Conservation (phyloP, 2,113 vertebrate species). For the Esox niger region DNA sequence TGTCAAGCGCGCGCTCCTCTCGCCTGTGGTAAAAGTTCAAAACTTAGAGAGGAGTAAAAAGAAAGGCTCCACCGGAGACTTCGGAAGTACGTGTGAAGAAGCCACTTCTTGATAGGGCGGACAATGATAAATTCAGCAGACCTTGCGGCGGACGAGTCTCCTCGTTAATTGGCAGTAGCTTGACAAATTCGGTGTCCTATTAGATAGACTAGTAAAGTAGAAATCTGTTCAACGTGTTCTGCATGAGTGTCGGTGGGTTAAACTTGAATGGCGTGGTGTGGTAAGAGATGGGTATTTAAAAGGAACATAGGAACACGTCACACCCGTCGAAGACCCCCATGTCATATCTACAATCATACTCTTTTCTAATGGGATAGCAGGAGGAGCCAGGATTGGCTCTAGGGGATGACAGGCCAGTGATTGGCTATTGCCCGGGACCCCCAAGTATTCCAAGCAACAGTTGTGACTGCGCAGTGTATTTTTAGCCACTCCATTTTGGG, state of each 20-base stretch:
- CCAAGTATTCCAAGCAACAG: slow-evolving; percentile 54
- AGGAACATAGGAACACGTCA: slow-evolving; percentile 71
- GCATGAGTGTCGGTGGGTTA: slow-evolving; percentile 37
- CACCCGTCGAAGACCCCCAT: slow-evolving; percentile 67
- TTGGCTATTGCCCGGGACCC: slow-evolving; percentile 58
- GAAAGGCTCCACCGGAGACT: slow-evolving; percentile 26
- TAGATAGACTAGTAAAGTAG: slow-evolving; percentile 23
- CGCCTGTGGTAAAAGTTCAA: slow-evolving; percentile 48
- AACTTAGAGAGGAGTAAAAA: slow-evolving; percentile 47
- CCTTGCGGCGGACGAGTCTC: slow-evolving; percentile 39
- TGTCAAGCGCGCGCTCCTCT: slow-evolving; percentile 51
- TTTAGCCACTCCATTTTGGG: slow-evolving; percentile 72
- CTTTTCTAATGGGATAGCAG: slow-evolving; percentile 64
- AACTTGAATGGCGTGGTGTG: slow-evolving; percentile 45
- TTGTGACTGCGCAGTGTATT: slow-evolving; percentile 68
- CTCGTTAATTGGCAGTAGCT: slow-evolving; percentile 62
- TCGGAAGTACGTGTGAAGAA: slow-evolving; percentile 60
- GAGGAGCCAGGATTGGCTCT: slow-evolving; percentile 61
- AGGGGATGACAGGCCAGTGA: slow-evolving; percentile 44
- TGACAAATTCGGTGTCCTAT: slow-evolving; percentile 53
- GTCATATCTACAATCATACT: slow-evolving; percentile 71
- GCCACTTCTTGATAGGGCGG: slow-evolving; percentile 50
- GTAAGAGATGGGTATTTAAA: slow-evolving; percentile 66
- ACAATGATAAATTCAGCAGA: slow-evolving; percentile 57
- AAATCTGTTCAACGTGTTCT: slow-evolving; percentile 18